phyloP scores from a whole-genome alignment of 1,140 invertebrate species.

The Ladona fulva region DNA sequence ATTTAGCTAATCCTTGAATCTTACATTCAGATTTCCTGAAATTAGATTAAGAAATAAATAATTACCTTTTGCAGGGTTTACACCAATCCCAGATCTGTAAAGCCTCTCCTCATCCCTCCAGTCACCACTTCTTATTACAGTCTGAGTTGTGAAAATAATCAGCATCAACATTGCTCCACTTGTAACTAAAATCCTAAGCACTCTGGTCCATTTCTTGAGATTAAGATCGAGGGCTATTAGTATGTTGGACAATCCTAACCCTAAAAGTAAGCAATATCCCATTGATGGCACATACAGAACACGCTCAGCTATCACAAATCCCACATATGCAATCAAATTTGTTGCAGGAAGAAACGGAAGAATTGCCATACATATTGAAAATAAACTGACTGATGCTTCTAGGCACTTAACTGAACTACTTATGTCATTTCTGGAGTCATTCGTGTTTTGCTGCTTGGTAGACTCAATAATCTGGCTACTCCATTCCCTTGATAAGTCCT shows the following conservation, averaged over 20 bases:
- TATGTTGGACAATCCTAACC: slow-evolving; percentile 48
- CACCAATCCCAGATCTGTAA: slow-evolving; percentile 77
- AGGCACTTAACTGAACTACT: neutral
- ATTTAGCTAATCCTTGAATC: too few species aligned
- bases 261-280: slow-evolving; percentile 83
- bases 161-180: slow-evolving; percentile 46
- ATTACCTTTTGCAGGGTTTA: slow-evolving; percentile 97
- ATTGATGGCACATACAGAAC: slow-evolving; percentile 92
- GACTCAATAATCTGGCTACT: too few species aligned
- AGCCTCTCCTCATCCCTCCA: slow-evolving; percentile 90
- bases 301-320: slow-evolving; percentile 92
- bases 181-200: slow-evolving; percentile 39
- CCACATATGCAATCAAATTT: slow-evolving; percentile 91
- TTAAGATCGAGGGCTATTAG: neutral
- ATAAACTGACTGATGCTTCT: neutral
- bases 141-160: slow-evolving; percentile 59
- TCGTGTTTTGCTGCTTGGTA: too few species aligned
- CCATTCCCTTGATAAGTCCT: too few species aligned
- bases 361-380: slow-evolving; percentile 41
- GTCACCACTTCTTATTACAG: slow-evolving; percentile 73
- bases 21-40: too few species aligned
- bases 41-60: too few species aligned
- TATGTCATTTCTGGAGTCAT: too few species aligned
- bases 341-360: slow-evolving; percentile 89
- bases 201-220: slow-evolving; percentile 24